Base-by-base conservation (phyloP, 2,113 vertebrate species). In the Thomomys bottae region DNA sequence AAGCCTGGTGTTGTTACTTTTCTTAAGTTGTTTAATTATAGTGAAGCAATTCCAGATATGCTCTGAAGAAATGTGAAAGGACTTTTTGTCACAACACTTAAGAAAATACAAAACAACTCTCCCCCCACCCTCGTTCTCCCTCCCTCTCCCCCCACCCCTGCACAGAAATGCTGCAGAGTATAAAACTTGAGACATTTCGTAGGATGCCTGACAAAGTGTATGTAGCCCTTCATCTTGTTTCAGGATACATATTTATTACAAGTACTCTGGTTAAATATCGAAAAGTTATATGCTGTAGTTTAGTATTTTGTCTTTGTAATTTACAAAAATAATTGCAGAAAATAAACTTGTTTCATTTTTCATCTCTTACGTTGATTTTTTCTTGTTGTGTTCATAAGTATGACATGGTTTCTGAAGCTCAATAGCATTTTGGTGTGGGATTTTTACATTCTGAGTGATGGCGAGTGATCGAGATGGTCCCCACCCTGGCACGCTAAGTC, bases 241-340 rank as follows among this genome's bases (percentile, higher is more conserved):
- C 96, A 92, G 94, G 97, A 98, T 93, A 81, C 96, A 75, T 98
- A 98, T 98, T 98, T 98, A 98, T 98, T 98, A 97, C 96, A 96
- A 96, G 97, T 98, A 98, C 96, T 97, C 97, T 96, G 97, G 97
- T 97, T 97, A 97, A 96, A 97, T 98, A 97, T 97, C 97, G 97
- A 96, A 97, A 97, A 97, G 91, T 96, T 97, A 97, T 96, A 97
- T 94, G 96, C 97, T 95, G 97, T 97, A 96, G 97, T 93, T 92
- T 98, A 98, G 97, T 88, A 88, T 96, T 92, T 96, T 97, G 96
- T 96, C 97, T 98, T 97, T 98, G 94, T 98, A 97, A 98, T 98
- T 98, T 98, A 97, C 96, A 93, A 92, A 96, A 96, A 88, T 97
- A 97, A 95, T 96, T 96, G 94, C 96, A 97, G 94, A 97, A 97